Percentiles rank a stretch among this genome's conserved stretches.
Conservation (phyloP, 2,888 invertebrate genomes). For the Notocelia uddmanniana region DNA sequence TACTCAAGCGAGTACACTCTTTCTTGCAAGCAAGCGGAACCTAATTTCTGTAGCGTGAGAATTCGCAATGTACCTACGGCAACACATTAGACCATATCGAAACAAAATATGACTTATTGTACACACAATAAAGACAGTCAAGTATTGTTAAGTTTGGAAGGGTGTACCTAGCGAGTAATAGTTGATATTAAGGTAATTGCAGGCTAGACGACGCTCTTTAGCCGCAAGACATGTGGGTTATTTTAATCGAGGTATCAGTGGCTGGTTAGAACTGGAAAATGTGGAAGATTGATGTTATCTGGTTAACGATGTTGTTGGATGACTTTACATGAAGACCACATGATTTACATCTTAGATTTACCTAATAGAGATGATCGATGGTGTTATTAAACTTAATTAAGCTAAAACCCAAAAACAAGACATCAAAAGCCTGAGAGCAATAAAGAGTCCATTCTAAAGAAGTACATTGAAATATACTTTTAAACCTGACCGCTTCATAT, state of each 20-base stretch:
- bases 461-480: not conserved
- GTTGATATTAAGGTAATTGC: constrained; percentile 68
- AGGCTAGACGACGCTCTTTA: constrained; percentile 49
- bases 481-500: not conserved
- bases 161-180: constrained; percentile 71
- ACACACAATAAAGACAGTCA: not conserved
- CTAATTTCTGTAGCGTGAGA: constrained; percentile 83
- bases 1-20: constrained; percentile 85
- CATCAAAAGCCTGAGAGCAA: too few relatives aligned
- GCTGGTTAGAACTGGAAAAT: constrained; percentile 11
- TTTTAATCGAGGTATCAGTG: constrained; percentile 25
- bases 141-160: not conserved
- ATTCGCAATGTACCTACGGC: constrained; percentile 70
- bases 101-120: constrained; percentile 4
- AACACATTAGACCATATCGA: not conserved
- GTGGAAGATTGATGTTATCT: constrained; percentile 25
- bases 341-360: constrained; percentile 13
- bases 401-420: too few relatives aligned
- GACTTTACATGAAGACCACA: not conserved
- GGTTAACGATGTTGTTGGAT: not conserved
- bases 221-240: constrained; percentile 36
- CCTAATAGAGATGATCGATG: too few relatives aligned
- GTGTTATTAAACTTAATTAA: too few relatives aligned
- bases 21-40: constrained; percentile 85
- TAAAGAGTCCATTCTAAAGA: not conserved